Conservation (phyloP, 2,797 vertebrate species). For the Schizopygopsis malacanthus region DNA sequence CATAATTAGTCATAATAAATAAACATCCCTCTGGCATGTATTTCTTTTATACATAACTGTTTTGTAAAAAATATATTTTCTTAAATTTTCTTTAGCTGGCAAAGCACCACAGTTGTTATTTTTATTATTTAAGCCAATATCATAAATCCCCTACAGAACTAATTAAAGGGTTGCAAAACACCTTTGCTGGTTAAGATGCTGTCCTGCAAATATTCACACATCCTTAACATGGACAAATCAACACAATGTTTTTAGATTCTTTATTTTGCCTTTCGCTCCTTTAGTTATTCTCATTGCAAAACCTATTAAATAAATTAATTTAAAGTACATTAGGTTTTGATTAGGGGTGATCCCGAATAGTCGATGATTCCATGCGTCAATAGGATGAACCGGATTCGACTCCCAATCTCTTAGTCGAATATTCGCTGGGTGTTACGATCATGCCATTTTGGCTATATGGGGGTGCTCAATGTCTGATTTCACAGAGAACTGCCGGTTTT, state of each 20-base stretch:
- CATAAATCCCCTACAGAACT: neutral
- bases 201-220: neutral
- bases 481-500: too few relatives aligned
- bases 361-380: too few relatives aligned
- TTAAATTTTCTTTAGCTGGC: neutral
- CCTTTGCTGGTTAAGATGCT: constrained; percentile 1
- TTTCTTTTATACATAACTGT: constrained; percentile 1
- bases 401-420: too few relatives aligned
- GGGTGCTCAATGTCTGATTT: too few relatives aligned
- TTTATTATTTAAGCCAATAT: neutral
- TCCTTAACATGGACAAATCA: neutral
- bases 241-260: neutral
- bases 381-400: too few relatives aligned
- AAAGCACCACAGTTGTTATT: neutral
- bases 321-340: constrained; percentile 35
- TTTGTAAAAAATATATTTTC: constrained; percentile 17
- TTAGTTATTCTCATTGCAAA: neutral
- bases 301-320: constrained; percentile 26
- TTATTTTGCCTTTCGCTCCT: constrained; percentile 4
- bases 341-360: neutral
- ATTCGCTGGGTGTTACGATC: too few relatives aligned
- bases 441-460: too few relatives aligned
- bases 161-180: constrained; percentile 42
- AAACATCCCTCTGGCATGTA: neutral
- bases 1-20: constrained; percentile 25